A percentile compares a stretch with the other conserved stretches of the same genome.
phyloP scores from a whole-genome alignment of 2,888 invertebrate species.

The Notodonta dromedarius region DNA sequence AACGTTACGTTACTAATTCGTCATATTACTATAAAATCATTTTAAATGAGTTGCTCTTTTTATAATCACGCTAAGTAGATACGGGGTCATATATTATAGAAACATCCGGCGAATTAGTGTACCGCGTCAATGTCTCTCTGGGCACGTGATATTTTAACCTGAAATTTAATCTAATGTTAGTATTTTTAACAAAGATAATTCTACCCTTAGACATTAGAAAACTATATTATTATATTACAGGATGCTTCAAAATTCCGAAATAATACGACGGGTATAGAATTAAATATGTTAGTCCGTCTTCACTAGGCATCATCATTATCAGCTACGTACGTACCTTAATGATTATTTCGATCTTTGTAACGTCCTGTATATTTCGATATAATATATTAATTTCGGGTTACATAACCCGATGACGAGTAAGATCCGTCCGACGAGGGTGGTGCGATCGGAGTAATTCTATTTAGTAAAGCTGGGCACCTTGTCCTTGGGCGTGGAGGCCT shows the following conservation, averaged over 20 bases:
- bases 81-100: slow-evolving; percentile 2
- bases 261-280: too few relatives aligned
- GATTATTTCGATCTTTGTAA: too few relatives aligned
- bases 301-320: too few relatives aligned
- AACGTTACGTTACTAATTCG: slow-evolving; percentile 34
- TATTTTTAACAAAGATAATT: background rate
- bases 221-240: too few relatives aligned
- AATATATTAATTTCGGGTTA: slow-evolving; percentile 1
- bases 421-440: background rate
- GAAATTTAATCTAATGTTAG: slow-evolving; percentile 29
- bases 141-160: slow-evolving; percentile 96
- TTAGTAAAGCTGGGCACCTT: slow-evolving; percentile 78
- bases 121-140: slow-evolving; percentile 96
- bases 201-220: background rate
- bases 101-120: slow-evolving; percentile 65
- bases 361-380: background rate
- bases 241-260: too few relatives aligned
- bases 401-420: background rate
- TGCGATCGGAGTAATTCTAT: background rate
- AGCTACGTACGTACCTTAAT: too few relatives aligned
- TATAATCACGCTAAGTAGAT: slow-evolving; percentile 5
- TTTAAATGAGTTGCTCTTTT: slow-evolving; percentile 8
- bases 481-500: slow-evolving; percentile 95
- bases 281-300: too few relatives aligned
- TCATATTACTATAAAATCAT: slow-evolving; percentile 34